Conservation (phyloP, 2,113 vertebrate genomes). For the Mungos mungo region DNA sequence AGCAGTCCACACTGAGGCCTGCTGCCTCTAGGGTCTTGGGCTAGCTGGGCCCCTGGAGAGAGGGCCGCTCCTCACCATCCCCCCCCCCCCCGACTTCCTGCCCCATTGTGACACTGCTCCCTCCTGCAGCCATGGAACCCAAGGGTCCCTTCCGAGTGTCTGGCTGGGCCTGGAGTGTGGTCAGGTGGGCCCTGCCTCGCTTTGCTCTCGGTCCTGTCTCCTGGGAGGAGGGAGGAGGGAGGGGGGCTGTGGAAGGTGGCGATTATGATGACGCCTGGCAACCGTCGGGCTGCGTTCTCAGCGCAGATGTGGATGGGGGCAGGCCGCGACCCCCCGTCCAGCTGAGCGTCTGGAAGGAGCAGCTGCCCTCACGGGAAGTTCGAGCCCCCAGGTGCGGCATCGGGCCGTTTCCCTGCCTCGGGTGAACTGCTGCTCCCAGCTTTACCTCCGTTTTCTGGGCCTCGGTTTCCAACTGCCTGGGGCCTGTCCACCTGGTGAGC, state of each 20-base stretch:
- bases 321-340: too few species aligned
- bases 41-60: neutral
- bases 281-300: neutral
- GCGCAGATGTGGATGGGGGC: neutral
- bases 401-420: neutral
- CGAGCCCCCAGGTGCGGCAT: neutral
- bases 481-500: neutral
- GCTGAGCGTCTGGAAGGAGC: neutral
- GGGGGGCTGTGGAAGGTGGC: neutral
- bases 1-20: too few species aligned
- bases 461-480: neutral
- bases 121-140: neutral
- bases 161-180: neutral
- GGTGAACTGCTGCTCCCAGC: neutral
- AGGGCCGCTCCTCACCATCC: neutral
- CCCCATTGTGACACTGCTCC: slow-evolving; percentile 53
- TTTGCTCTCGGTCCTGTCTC: neutral
- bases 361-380: neutral
- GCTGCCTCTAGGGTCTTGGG: neutral
- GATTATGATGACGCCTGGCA: neutral
- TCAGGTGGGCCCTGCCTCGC: slow-evolving; percentile 34
- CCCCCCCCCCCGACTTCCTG: neutral
- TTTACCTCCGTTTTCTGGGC: neutral
- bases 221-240: neutral
- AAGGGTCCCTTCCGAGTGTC: neutral